These are phyloP conservation scores for Paragorgia papillata DNA, from an alignment of 92 coral and sea anemone species.

Conservation along the genomic window DNA sequence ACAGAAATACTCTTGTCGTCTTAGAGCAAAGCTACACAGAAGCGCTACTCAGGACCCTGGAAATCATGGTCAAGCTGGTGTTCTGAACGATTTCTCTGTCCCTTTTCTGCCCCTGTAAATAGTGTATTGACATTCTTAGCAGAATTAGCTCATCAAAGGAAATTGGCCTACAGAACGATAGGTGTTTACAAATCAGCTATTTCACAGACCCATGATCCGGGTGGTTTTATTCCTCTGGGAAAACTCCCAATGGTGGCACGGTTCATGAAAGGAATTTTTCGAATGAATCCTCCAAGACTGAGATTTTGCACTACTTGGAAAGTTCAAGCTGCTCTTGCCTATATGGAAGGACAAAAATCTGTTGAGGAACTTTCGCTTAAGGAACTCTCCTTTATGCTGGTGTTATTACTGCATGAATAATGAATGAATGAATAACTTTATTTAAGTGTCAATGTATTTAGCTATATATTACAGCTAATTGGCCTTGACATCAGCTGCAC, in stretches of 20 bases:
- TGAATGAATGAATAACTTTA: no score
- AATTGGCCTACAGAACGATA: slow-evolving; percentile 23
- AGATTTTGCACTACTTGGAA: slow-evolving; percentile 47
- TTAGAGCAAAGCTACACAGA: slow-evolving; percentile 52
- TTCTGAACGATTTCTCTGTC: slow-evolving; percentile 46
- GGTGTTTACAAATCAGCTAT: slow-evolving; percentile 44
- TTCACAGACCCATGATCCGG: slow-evolving; percentile 48
- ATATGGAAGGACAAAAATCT: slow-evolving; percentile 26
- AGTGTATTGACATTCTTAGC: slow-evolving; percentile 36
- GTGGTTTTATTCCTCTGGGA: slow-evolving; percentile 40
- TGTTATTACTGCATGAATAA: no score
- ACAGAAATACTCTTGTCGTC: slow-evolving; percentile 49
- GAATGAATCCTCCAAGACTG: slow-evolving; percentile 45
- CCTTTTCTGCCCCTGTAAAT: slow-evolving; percentile 58
- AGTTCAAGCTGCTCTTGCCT: slow-evolving; percentile 1
- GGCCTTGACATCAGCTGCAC: slow-evolving; percentile 56
- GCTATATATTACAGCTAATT: no score
- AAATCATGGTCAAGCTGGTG: slow-evolving; percentile 55
- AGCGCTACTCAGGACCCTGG: slow-evolving; percentile 56
- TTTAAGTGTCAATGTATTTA: no score
- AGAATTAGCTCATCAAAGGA: not conserved
- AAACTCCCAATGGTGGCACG: slow-evolving; percentile 50
- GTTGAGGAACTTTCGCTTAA: slow-evolving; percentile 24
- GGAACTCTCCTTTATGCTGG: slow-evolving; percentile 33
- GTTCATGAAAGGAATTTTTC: slow-evolving; percentile 51